A percentile compares a stretch with the other conserved stretches of the same genome.
Evolutionary conservation across 2,113 vertebrate genomes (phyloP).

Genomic region (Neotragus moschatus): DNA sequence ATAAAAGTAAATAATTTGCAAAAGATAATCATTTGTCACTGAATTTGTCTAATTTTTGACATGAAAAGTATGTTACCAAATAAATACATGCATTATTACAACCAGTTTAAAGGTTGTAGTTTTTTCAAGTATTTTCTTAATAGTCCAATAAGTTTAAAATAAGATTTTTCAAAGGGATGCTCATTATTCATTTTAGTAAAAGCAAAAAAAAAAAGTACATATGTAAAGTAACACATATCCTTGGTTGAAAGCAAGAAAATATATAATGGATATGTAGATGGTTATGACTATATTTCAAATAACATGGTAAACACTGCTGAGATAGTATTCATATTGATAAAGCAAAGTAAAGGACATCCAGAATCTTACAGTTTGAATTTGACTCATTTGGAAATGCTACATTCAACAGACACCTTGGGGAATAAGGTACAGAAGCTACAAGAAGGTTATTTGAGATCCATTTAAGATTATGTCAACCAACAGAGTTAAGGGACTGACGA

Average conservation of each 20-base stretch:
- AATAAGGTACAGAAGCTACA: background rate
- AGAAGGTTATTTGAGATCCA: conserved; percentile 64
- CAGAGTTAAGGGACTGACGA: conserved; percentile 34
- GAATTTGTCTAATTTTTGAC: background rate
- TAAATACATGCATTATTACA: background rate
- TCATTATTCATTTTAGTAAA: background rate
- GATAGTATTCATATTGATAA: background rate
- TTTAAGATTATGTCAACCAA: conserved; percentile 63
- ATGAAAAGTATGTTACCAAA: background rate
- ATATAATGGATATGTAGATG: background rate
- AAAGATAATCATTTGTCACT: background rate
- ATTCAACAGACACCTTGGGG: conserved; percentile 3
- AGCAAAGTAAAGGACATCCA: background rate
- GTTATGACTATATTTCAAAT: background rate
- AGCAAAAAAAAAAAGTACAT: background rate
- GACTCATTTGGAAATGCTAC: conserved; percentile 9
- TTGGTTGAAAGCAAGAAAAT: background rate
- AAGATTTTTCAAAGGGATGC: background rate
- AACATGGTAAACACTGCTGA: background rate
- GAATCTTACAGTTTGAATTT: background rate
- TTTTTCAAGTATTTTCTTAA: background rate
- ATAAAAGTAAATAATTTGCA: background rate
- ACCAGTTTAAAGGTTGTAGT: background rate
- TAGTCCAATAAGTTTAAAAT: background rate
- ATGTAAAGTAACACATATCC: background rate